A percentile compares a stretch with the other conserved stretches of the same genome.
phyloP scores from a whole-genome alignment of 1,140 invertebrate genomes.

The Drosophila ogumai region DNA sequence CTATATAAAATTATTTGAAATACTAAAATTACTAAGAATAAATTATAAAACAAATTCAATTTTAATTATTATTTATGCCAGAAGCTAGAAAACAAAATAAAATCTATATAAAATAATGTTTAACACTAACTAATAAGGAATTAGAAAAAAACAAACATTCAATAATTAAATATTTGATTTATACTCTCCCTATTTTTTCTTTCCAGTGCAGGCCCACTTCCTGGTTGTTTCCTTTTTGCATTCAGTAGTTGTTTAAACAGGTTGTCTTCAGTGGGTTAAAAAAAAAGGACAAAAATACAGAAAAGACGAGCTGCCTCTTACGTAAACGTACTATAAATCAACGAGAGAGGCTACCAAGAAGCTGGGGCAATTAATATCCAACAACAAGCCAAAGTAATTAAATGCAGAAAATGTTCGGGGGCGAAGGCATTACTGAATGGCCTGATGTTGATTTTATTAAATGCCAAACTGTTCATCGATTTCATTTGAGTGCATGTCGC shows the following conservation, averaged over 20 bases:
- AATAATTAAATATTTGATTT: no score
- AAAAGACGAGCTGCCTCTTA: background rate
- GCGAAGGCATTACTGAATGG: conserved; percentile 12
- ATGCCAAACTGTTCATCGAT: conserved; percentile 73
- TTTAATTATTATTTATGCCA: no score
- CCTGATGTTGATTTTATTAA: conserved; percentile 65
- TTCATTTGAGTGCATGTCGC: conserved; percentile 66
- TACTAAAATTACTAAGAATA: background rate
- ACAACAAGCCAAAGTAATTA: conserved; percentile 28
- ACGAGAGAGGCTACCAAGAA: background rate
- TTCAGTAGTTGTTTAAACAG: conserved; percentile 12
- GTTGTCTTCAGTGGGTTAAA: conserved; percentile 12
- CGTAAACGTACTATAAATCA: conserved; percentile 20
- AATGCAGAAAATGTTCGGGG: conserved; percentile 14
- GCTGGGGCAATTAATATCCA: conserved; percentile 24
- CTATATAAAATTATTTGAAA: background rate
- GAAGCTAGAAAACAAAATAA: no score
- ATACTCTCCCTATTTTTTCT: no score
- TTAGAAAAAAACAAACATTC: no score
- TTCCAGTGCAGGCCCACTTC: background rate
- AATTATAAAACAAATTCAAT: no score
- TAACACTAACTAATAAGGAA: no score
- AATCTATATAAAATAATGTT: no score
- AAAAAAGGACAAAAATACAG: background rate
- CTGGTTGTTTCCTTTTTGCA: conserved; percentile 1